Evolutionary conservation across 2,113 vertebrate genomes (phyloP).

Genomic region (Stegostoma tigrinum): DNA sequence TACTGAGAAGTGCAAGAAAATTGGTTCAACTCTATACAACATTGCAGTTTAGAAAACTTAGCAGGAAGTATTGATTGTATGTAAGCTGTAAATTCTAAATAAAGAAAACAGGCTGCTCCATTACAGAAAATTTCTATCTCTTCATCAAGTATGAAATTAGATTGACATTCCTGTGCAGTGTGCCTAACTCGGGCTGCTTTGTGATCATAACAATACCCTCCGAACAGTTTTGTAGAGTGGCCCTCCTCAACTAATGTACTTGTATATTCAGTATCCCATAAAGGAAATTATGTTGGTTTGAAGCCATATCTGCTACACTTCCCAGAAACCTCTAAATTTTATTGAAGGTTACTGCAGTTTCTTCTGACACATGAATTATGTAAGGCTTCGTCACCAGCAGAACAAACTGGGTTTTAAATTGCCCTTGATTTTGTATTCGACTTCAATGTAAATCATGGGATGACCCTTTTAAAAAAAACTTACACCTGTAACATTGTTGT

Average conservation of each 20-base stretch:
- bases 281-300: background rate
- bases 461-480: constrained; percentile 8
- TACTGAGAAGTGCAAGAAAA: background rate
- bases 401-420: background rate
- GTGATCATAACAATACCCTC: background rate
- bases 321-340: background rate
- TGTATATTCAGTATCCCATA: background rate
- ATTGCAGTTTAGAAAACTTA: background rate
- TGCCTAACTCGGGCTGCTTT: background rate
- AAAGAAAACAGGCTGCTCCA: background rate
- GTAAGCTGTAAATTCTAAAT: background rate
- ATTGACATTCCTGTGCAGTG: background rate
- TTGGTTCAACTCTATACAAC: background rate
- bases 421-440: constrained; percentile 4
- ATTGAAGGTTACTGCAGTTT: constrained; percentile 23
- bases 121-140: background rate
- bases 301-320: background rate
- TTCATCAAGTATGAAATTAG: background rate
- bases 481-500: background rate
- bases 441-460: background rate
- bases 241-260: background rate
- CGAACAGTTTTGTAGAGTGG: background rate
- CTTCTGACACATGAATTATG: constrained; percentile 29
- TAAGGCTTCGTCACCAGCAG: background rate
- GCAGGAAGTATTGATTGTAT: background rate